These are phyloP conservation scores for Morpho achilles DNA, from an alignment of 2,888 invertebrate species.

Conservation along the genomic window DNA sequence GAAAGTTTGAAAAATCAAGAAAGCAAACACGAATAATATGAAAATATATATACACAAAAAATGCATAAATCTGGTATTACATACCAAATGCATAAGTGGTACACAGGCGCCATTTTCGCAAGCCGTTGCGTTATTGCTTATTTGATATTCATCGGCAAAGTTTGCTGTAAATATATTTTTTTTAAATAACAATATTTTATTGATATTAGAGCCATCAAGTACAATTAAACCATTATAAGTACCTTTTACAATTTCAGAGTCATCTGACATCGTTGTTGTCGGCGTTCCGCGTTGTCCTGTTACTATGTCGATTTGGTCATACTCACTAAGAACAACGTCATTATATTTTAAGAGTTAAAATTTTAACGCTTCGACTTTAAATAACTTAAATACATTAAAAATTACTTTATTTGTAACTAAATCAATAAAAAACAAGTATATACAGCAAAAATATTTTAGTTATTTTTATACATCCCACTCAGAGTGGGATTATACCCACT, in stretches of 20 bases:
- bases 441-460: too few relatives aligned
- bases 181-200: slow-evolving; percentile 3
- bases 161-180: slow-evolving; percentile 35
- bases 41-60: too few relatives aligned
- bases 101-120: slow-evolving; percentile 62
- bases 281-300: slow-evolving; percentile 54
- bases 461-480: too few relatives aligned
- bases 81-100: slow-evolving; percentile 72
- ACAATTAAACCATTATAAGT: neutral
- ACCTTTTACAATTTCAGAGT: slow-evolving; percentile 43
- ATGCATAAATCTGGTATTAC: slow-evolving; percentile 23
- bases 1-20: too few relatives aligned
- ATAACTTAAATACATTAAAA: neutral
- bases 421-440: too few relatives aligned
- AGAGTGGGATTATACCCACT: too few relatives aligned
- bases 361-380: too few relatives aligned
- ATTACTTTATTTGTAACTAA: neutral
- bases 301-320: slow-evolving; percentile 67
- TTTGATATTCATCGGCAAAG: slow-evolving; percentile 58
- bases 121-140: slow-evolving; percentile 42
- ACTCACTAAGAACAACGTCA: slow-evolving; percentile 42
- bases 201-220: neutral
- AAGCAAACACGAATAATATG: too few relatives aligned
- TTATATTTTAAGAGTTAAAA: neutral
- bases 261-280: slow-evolving; percentile 42